Conservation (phyloP, 2,113 vertebrate genomes). For the Brachypteracias leptosomus region DNA sequence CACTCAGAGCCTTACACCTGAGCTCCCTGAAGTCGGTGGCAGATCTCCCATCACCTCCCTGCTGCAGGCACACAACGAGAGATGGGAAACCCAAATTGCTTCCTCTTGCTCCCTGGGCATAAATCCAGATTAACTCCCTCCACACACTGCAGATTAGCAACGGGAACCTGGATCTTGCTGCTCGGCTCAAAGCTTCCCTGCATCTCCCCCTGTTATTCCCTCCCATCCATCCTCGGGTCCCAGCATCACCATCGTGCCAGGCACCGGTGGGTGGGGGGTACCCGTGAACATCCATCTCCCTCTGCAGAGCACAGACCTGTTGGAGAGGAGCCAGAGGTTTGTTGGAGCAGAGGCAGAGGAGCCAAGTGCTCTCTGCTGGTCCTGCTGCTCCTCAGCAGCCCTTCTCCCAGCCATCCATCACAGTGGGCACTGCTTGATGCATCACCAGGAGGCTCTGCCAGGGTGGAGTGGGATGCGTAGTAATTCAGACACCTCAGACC, state of each 20-base stretch:
- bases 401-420: not conserved
- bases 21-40: not conserved
- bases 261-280: not conserved
- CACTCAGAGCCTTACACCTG: not conserved
- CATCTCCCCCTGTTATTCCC: not conserved
- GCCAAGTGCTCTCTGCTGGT: rapidly evolving
- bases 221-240: not conserved
- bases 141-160: not conserved
- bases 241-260: not conserved
- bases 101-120: not conserved
- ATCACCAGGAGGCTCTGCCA: rapidly evolving
- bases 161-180: not conserved
- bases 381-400: not conserved
- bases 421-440: not conserved
- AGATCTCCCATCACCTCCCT: not conserved
- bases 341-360: not conserved
- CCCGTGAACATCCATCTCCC: not conserved
- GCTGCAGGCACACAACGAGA: not conserved
- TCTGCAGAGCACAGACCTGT: not conserved
- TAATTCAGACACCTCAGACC: not conserved
- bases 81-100: not conserved
- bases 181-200: not conserved
- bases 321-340: not conserved
- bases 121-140: not conserved
- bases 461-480: not conserved